Base-by-base conservation (phyloP, 2,888 invertebrate genomes). In the Pteria penguin region DNA sequence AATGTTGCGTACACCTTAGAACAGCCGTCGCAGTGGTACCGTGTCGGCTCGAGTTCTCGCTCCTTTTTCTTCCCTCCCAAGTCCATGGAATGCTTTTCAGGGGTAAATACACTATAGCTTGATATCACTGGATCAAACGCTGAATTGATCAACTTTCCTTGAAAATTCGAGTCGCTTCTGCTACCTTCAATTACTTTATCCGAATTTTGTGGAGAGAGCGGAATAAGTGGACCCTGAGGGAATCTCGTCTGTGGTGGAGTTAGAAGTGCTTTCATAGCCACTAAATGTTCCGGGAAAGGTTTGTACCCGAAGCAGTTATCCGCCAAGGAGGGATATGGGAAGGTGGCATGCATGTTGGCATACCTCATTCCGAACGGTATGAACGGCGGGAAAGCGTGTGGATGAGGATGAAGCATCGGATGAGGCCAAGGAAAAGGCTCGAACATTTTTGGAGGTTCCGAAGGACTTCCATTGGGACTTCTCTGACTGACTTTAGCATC, bases 1-100 rank as follows among this genome's bases (percentile, higher is more conserved):
- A 96, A 97, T 0, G 98, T 98, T 0, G 98, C 97, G 93, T 98
- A 98, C 27, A 97, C 97, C 92, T 98, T 98, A 54, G 96, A 95
- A 90, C 98, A 98, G 89, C 97, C 96, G 1, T 96, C 95, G 92
- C 98, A 98, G 89, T 97, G 96, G 90, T 97, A 97, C 29, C 97
- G 94, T 0, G 89, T 88, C 2, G 85, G 81, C 22, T 61, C 73
- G 8, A 27, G 32, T 24, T 67, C 73, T 22, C 45, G 58, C 22
- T 67, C 67, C 24, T 73, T 73, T 29, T 60, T 73, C 22, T 73
- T 68, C 31, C 61, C 61, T 27, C 61, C 58, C 11, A 52, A 31
- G 55, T 76, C 76, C 29, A 73, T 65, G 8, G 57, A 27, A 22
- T 57, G 45, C 18, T 27, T 63, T 33, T 72, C 70, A 1, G 36